phyloP scores from a whole-genome alignment of 2,888 invertebrate genomes.

The Gerris lacustris region DNA sequence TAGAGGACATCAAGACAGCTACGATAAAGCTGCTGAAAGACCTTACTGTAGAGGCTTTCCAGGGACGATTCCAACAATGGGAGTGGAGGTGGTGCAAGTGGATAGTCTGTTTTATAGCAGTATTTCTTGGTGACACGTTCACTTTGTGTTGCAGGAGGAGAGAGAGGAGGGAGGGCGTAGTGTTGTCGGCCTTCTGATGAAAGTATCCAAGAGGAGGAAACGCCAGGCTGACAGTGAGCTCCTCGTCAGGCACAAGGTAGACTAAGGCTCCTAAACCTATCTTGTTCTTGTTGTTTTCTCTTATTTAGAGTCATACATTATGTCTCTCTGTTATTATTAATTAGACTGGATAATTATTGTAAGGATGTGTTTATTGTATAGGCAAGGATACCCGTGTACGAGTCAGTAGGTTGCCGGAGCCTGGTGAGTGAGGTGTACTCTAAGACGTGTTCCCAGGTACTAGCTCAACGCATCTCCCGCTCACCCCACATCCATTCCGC shows the following conservation, averaged over 20 bases:
- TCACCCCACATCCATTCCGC: constrained; percentile 76
- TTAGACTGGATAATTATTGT: no score
- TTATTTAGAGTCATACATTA: no score
- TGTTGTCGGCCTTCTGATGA: background rate
- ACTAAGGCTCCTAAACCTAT: background rate
- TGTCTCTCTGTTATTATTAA: no score
- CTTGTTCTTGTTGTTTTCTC: no score
- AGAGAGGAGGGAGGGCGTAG: background rate
- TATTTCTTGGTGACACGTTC: no score
- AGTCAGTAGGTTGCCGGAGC: constrained; percentile 69
- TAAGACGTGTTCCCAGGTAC: constrained; percentile 62
- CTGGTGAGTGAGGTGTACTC: constrained; percentile 73
- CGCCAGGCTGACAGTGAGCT: background rate
- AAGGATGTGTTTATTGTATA: background rate
- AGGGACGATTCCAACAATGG: no score
- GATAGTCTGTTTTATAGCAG: no score
- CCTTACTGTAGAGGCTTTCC: no score
- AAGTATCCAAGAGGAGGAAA: background rate
- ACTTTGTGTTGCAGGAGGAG: background rate
- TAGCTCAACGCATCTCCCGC: constrained; percentile 62
- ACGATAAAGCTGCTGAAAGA: no score
- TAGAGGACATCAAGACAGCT: no score
- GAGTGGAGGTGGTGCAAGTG: no score
- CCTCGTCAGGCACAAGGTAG: background rate
- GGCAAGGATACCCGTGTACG: constrained; percentile 25